These are phyloP conservation scores for Diloba caeruleocephala DNA, from an alignment of 2,888 invertebrate species.

Conservation along the genomic window DNA sequence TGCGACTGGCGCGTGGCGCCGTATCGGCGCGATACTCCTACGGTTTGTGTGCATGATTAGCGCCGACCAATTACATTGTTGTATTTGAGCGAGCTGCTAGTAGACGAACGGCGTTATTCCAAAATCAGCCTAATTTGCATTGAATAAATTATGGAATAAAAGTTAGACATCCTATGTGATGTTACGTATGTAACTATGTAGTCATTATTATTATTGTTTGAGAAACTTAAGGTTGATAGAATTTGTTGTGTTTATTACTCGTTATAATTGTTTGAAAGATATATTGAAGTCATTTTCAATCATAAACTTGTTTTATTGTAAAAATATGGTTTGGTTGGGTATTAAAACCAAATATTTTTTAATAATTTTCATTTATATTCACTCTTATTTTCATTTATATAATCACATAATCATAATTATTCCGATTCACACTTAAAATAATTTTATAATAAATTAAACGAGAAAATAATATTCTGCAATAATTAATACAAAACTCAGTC, in stretches of 20 bases:
- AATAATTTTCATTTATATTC: constrained; percentile 85
- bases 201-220: constrained; percentile 7
- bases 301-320: constrained; percentile 35
- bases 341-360: constrained; percentile 64
- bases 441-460: constrained; percentile 87
- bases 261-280: constrained; percentile 24
- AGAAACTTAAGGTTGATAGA: constrained; percentile 8
- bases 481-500: constrained; percentile 88
- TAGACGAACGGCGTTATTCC: too few species aligned
- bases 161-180: constrained; percentile 4
- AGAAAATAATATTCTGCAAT: constrained; percentile 86
- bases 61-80: too few species aligned
- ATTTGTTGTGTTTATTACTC: constrained; percentile 19
- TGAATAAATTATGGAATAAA: too few species aligned
- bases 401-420: constrained; percentile 88
- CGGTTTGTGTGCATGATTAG: too few species aligned
- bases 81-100: too few species aligned
- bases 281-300: constrained; percentile 25
- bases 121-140: too few species aligned
- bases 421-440: constrained; percentile 87
- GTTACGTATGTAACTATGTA: constrained; percentile 4
- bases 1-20: too few species aligned
- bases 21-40: too few species aligned
- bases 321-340: not conserved
- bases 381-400: constrained; percentile 85